Evolutionary conservation across 2,888 invertebrate species (phyloP).

Genomic region (Pristionchus japonicus): DNA sequence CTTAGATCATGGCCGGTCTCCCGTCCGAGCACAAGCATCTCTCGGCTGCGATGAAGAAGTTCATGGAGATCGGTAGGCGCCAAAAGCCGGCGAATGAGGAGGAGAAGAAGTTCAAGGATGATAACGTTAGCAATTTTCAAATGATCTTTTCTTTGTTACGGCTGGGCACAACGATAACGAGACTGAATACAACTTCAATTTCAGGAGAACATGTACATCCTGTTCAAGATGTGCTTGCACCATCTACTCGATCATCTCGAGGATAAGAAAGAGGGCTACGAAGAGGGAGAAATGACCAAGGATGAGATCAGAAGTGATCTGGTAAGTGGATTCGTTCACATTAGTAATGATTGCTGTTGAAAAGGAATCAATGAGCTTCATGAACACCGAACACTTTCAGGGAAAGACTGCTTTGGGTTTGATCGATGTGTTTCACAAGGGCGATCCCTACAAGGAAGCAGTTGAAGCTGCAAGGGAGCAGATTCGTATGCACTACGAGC

Average conservation of each 20-base stretch:
- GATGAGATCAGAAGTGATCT: background rate
- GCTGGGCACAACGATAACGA: too few relatives aligned
- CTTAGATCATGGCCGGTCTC: background rate
- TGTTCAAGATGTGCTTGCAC: background rate
- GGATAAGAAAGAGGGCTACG: background rate
- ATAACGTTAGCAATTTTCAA: background rate
- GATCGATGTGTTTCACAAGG: background rate
- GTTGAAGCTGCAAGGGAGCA: background rate
- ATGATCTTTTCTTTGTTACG: background rate
- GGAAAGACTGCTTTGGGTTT: background rate
- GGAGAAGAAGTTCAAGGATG: background rate
- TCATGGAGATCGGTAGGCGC: background rate
- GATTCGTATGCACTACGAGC: background rate
- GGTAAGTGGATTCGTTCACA: background rate
- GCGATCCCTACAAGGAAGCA: background rate
- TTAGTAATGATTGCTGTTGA: background rate
- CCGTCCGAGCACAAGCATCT: background rate
- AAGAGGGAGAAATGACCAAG: background rate
- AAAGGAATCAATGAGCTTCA: background rate
- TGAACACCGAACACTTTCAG: background rate
- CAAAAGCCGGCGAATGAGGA: background rate
- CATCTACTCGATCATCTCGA: background rate
- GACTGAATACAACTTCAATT: background rate
- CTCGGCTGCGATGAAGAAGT: background rate
- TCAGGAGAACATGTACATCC: background rate